Evolutionary conservation across 2,797 vertebrate genomes (phyloP), one percentile per base, ranked within the genome.

Genomic region (Saxicola maurus): DNA sequence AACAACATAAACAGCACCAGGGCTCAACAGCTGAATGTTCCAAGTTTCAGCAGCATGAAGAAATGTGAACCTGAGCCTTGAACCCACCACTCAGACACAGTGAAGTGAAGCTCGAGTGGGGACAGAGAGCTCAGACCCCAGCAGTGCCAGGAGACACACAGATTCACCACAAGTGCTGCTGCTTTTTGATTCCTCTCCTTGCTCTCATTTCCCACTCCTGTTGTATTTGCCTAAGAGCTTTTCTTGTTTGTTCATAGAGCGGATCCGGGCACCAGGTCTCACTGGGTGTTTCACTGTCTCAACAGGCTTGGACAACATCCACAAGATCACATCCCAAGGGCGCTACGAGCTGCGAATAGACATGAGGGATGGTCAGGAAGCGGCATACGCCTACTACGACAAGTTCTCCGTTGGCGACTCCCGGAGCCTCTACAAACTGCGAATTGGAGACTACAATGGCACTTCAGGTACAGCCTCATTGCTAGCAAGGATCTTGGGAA

Each of bases 321-420:
- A 99, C 96, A 98, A 94, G 97, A 97, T 99, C 91, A 98, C 99
- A 0, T 97, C 98, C 67, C 99, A 99, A 82, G 99, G 98, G 30
- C 98, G 98, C 28, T 99, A 99, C 0, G 99, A 99, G 96, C 97
- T 99, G 77, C 98, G 99, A 5, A 98, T 99, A 76, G 99, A 99
- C 94, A 98, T 99, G 99, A 98, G 96, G 74, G 98, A 99, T 0
- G 98, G 98, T 10, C 99, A 98, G 91, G 99, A 99, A 81, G 95
- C 98, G 0, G 98, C 98, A 2, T 99, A 98, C 0, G 99, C 99
- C 79, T 98, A 97, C 94, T 99, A 99, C 0, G 98, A 99, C 96
- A 98, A 98, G 89, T 99, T 99, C 94, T 98, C 98, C 48, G 91
- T 99, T 0, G 98, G 98, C 1, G 99, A 99, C 48, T 94, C 98